Conservation (phyloP, 2,797 vertebrate genomes). For the Pampus argenteus region DNA sequence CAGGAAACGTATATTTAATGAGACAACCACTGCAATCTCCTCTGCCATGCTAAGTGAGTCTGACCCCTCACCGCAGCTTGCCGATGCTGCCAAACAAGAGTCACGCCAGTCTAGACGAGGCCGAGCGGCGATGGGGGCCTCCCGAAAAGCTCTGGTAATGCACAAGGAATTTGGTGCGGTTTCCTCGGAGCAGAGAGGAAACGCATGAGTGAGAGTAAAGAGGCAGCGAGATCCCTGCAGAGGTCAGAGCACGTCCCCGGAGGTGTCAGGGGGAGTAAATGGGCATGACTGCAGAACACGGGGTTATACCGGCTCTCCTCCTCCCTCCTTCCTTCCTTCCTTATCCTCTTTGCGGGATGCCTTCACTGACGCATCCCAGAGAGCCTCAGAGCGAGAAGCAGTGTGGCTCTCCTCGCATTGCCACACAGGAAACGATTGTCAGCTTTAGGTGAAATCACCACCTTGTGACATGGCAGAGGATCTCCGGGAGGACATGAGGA, state of each 20-base stretch:
- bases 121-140: constrained; percentile 52
- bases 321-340: constrained; percentile 10
- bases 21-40: constrained; percentile 67
- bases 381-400: constrained; percentile 27
- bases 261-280: constrained; percentile 76
- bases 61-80: constrained; percentile 58
- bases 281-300: constrained; percentile 72
- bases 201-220: constrained; percentile 67
- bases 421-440: constrained; percentile 53
- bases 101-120: constrained; percentile 69
- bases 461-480: constrained; percentile 18
- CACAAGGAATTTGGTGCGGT: constrained; percentile 71
- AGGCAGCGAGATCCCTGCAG: constrained; percentile 65
- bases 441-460: constrained; percentile 32
- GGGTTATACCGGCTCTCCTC: constrained; percentile 52
- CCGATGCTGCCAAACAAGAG: constrained; percentile 61
- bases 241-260: constrained; percentile 72
- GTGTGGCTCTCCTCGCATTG: constrained; percentile 7
- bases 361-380: constrained; percentile 44
- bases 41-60: constrained; percentile 66
- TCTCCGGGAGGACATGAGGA: constrained; percentile 8
- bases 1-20: constrained; percentile 76
- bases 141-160: constrained; percentile 67
- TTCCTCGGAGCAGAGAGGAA: constrained; percentile 63
- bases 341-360: constrained; percentile 42